Evolutionary conservation across 2,113 vertebrate genomes (phyloP), one percentile per base, ranked within the genome.

Genomic region (Junco hyemalis): DNA sequence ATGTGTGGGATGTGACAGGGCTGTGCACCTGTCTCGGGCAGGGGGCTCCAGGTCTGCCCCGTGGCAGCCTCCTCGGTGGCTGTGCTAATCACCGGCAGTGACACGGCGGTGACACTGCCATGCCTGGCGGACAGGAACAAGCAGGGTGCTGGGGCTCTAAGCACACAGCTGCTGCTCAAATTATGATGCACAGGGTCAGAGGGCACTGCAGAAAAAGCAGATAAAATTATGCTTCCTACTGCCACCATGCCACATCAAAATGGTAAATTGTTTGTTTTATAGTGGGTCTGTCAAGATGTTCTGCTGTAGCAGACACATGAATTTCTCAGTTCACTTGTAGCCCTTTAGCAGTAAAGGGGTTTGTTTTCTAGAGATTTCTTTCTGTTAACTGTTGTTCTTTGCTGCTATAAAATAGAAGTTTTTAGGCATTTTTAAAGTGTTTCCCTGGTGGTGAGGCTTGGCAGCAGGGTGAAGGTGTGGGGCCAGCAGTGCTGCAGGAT

Each of bases 121-220:
- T 59, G 82, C 61, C 50, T 0, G 3, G 56, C 73, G 71, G 72
- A 23, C 86, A 77, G 81, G 70, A 87, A 6, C 5, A 3, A 56
- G 78, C 73, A 25, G 87, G 48, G 81, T 81, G 65, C 29, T 71
- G 66, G 33, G 87, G 94, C 83, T 88, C 88, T 59, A 51, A 92
- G 89, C 33, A 79, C 91, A 93, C 95, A 97, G 94, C 95, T 97
- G 97, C 93, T 96, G 91, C 94, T 96, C 81, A 63, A 73, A 90
- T 96, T 90, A 88, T 96, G 81, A 87, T 81, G 77, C 85, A 40
- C 5, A 47, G 78, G 87, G 91, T 90, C 96, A 96, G 89, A 79
- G 95, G 95, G 96, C 94, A 86, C 64, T 36, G 72, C 78, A 95
- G 93, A 88, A 92, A 96, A 95, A 97, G 92, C 92, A 96, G 95